Evolutionary conservation across 2,797 vertebrate species (phyloP).

Genomic region (Staurois parvus): DNA sequence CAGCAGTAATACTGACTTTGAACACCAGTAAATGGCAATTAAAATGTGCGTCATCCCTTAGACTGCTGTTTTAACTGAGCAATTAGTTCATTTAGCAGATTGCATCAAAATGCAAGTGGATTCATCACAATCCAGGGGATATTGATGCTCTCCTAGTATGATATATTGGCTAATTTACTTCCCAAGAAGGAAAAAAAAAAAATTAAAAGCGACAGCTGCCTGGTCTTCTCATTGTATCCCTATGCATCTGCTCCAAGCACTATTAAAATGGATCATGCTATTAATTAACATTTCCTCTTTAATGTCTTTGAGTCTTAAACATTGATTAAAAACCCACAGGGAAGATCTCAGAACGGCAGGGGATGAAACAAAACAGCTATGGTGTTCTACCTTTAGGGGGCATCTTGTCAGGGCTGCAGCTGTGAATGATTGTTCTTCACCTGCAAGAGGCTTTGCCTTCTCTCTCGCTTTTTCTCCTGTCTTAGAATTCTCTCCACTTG

Average conservation of each 20-base stretch:
- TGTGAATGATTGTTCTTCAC: constrained; percentile 44
- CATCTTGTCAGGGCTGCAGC: constrained; percentile 24
- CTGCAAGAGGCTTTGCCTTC: constrained; percentile 18
- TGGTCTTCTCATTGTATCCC: constrained; percentile 65
- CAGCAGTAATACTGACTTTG: neutral
- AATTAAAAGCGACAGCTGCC: constrained; percentile 61
- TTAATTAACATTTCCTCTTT: constrained; percentile 67
- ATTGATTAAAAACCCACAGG: constrained; percentile 55
- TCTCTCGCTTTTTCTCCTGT: neutral
- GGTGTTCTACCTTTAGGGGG: neutral
- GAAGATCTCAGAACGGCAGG: constrained; percentile 42
- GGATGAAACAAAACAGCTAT: constrained; percentile 40
- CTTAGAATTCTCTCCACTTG: neutral
- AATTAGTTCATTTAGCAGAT: constrained; percentile 80
- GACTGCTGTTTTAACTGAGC: constrained; percentile 75
- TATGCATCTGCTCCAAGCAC: constrained; percentile 62
- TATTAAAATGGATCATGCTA: constrained; percentile 58
- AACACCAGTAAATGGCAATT: constrained; percentile 75
- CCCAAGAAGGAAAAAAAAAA: constrained; percentile 50
- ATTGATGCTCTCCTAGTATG: constrained; percentile 74
- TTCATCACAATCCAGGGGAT: constrained; percentile 74
- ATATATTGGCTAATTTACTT: constrained; percentile 77
- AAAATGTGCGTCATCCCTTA: constrained; percentile 73
- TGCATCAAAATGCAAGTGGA: constrained; percentile 70
- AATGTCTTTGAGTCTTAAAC: constrained; percentile 54